These are phyloP conservation scores for Theonella swinhoei DNA, from an alignment of 37 sponge, comb jelly and placozoan genomes.

Conservation along the genomic window DNA sequence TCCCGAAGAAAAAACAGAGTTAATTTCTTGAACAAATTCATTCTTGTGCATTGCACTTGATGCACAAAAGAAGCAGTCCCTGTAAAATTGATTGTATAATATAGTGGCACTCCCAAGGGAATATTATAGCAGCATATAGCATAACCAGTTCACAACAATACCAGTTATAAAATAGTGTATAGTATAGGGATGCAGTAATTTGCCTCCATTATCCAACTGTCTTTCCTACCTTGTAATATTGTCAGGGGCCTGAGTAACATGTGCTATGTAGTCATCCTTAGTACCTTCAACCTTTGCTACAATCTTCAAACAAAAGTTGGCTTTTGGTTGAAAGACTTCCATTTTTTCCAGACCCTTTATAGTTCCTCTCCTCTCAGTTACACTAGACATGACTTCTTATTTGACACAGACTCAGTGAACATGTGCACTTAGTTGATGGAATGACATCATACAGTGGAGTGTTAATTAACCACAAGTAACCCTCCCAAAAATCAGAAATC, in stretches of 20 bases:
- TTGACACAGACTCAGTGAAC: too few species aligned
- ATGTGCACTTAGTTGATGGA: too few species aligned
- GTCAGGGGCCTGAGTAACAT: constrained; percentile 12
- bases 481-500: too few species aligned
- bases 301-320: constrained; percentile 1
- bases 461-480: too few species aligned
- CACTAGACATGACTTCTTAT: too few species aligned
- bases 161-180: too few species aligned
- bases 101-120: too few species aligned
- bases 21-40: constrained; percentile 2
- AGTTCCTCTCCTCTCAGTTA: constrained; percentile 5
- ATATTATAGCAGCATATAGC: too few species aligned
- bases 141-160: too few species aligned
- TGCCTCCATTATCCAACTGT: neutral
- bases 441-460: too few species aligned
- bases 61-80: constrained; percentile 26
- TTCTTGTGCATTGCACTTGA: constrained; percentile 5
- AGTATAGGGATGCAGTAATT: neutral
- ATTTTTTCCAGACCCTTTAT: constrained; percentile 10
- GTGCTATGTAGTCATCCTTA: constrained; percentile 18
- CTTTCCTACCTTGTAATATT: constrained; percentile 13
- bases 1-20: constrained; percentile 1
- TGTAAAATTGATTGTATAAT: too few species aligned
- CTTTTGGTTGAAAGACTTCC: neutral
- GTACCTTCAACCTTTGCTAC: constrained; percentile 13